Evolutionary conservation across 2,888 invertebrate species (phyloP).

Genomic region (Dryobotodes eremita): DNA sequence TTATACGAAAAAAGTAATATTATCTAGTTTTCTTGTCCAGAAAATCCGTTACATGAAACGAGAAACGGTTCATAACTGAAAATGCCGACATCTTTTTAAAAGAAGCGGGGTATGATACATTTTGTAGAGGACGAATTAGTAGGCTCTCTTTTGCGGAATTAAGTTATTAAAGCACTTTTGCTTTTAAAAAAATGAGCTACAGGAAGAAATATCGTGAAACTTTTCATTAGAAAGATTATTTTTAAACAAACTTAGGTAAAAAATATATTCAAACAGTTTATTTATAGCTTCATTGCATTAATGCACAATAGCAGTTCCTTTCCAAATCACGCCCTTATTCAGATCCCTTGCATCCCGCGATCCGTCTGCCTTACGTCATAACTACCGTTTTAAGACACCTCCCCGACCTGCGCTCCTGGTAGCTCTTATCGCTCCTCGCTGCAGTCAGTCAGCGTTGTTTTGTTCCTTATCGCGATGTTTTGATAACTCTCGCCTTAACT

Average conservation of each 20-base stretch:
- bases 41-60: constrained; percentile 40
- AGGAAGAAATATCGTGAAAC: constrained; percentile 27
- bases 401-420: constrained; percentile 24
- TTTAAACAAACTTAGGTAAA: constrained; percentile 15
- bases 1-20: constrained; percentile 33
- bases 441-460: constrained; percentile 57
- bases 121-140: constrained; percentile 53
- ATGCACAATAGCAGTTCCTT: constrained; percentile 45
- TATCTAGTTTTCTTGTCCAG: constrained; percentile 27
- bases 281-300: constrained; percentile 37
- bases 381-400: constrained; percentile 26
- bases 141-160: constrained; percentile 52
- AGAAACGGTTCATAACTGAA: constrained; percentile 35
- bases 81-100: constrained; percentile 32
- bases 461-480: constrained; percentile 61
- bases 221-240: neutral
- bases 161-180: constrained; percentile 41
- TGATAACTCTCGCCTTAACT: constrained; percentile 61
- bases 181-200: constrained; percentile 12
- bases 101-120: constrained; percentile 31
- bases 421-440: constrained; percentile 51
- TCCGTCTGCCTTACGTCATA: constrained; percentile 41
- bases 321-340: constrained; percentile 32
- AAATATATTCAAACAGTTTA: neutral
- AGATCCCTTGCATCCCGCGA: constrained; percentile 34